Evolutionary conservation across 1,140 invertebrate genomes (phyloP).

Genomic region (Drosophila littoralis): DNA sequence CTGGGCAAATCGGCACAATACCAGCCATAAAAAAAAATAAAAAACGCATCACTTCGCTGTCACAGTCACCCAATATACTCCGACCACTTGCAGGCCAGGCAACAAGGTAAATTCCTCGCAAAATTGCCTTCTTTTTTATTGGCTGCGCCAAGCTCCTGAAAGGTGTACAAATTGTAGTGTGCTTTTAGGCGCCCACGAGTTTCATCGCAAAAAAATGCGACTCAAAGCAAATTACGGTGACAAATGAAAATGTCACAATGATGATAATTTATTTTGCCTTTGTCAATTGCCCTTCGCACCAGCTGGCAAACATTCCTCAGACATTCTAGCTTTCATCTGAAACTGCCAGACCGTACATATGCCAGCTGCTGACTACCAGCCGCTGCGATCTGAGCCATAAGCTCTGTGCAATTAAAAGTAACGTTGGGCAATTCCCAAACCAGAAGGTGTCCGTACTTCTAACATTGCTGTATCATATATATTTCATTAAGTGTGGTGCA

Average conservation of each 20-base stretch:
- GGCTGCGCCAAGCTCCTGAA: slow-evolving; percentile 16
- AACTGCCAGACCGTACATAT: slow-evolving; percentile 14
- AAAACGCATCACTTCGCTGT: slow-evolving; percentile 51
- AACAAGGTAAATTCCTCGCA: slow-evolving; percentile 68
- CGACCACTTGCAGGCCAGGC: slow-evolving; percentile 30
- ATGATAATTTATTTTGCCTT: slow-evolving; percentile 82
- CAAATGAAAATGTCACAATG: slow-evolving; percentile 82
- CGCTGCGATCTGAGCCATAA: slow-evolving; percentile 35
- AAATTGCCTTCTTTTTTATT: slow-evolving; percentile 60
- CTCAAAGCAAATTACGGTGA: slow-evolving; percentile 76
- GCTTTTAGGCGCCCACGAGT: slow-evolving; percentile 60
- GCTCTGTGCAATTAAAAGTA: slow-evolving; percentile 70
- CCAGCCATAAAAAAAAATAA: slow-evolving; percentile 51
- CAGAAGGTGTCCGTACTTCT: slow-evolving; percentile 1
- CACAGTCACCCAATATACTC: slow-evolving; percentile 4
- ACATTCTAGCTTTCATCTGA: slow-evolving; percentile 68
- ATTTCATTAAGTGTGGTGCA: not conserved
- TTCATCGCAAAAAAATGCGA: slow-evolving; percentile 57
- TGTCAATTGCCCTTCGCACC: slow-evolving; percentile 63
- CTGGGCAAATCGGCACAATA: slow-evolving; percentile 28
- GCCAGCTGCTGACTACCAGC: slow-evolving; percentile 13
- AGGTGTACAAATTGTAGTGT: slow-evolving; percentile 57
- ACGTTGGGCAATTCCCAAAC: slow-evolving; percentile 46
- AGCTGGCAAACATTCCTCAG: slow-evolving; percentile 49
- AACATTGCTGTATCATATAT: slow-evolving; percentile 1